These are phyloP conservation scores for Tolypeutes matacus DNA, from an alignment of 2,797 vertebrate genomes.

Conservation along the genomic window DNA sequence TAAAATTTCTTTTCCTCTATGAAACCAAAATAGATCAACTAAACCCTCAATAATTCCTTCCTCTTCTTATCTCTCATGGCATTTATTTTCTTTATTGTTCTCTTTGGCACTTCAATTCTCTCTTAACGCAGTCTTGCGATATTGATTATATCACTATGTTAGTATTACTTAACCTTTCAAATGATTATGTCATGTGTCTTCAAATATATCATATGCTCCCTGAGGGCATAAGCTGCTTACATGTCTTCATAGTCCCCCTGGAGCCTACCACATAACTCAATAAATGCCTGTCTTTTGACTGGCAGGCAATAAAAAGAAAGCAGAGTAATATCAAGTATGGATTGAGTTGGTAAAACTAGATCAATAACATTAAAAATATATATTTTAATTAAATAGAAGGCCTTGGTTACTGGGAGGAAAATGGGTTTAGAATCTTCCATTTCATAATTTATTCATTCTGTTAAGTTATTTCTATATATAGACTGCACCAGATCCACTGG, in stretches of 20 bases:
- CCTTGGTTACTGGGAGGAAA: neutral
- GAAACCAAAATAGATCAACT: conserved; percentile 48
- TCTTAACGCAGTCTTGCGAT: conserved; percentile 68
- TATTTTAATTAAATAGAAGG: conserved; percentile 42
- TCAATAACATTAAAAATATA: conserved; percentile 62
- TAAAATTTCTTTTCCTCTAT: conserved; percentile 44
- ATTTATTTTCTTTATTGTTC: conserved; percentile 74
- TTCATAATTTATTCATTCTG: neutral
- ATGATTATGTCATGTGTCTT: conserved; percentile 63
- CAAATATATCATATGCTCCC: conserved; percentile 62
- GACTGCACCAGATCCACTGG: neutral
- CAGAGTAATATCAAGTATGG: conserved; percentile 58
- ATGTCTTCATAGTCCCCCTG: conserved; percentile 36
- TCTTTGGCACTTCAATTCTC: conserved; percentile 75
- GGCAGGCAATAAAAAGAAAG: conserved; percentile 60
- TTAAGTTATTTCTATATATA: neutral
- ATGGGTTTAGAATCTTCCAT: neutral
- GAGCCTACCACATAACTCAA: neutral
- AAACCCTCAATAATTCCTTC: neutral
- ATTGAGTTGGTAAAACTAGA: conserved; percentile 58
- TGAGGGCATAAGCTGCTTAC: neutral
- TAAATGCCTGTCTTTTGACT: conserved; percentile 53
- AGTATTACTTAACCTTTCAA: conserved; percentile 78
- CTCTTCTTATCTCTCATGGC: conserved; percentile 60
- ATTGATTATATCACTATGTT: conserved; percentile 73